A percentile compares a stretch with the other conserved stretches of the same genome.
Evolutionary conservation across 2,888 invertebrate genomes (phyloP).

Genomic region (Anorthoa munda): DNA sequence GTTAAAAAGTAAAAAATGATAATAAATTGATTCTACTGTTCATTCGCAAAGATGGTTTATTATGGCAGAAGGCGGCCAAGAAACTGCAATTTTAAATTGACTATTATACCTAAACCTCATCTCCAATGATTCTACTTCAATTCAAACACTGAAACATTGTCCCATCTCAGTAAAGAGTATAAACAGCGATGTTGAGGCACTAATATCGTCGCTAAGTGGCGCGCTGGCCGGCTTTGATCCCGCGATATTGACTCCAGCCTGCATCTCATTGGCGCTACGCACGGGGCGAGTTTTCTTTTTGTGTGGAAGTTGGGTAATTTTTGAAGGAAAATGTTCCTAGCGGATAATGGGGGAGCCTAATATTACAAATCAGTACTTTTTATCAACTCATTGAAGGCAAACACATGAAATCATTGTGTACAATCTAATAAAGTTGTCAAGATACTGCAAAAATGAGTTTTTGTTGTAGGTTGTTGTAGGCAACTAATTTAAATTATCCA

Average conservation of each 20-base stretch:
- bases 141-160: slow-evolving; percentile 28
- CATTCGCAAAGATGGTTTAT: too few relatives aligned
- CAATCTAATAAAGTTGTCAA: too few relatives aligned
- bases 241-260: slow-evolving; percentile 66
- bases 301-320: neutral
- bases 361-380: too few relatives aligned
- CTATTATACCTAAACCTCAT: neutral
- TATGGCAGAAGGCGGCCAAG: too few relatives aligned
- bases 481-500: neutral
- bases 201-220: slow-evolving; percentile 68
- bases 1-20: too few relatives aligned
- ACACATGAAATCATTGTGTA: too few relatives aligned
- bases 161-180: slow-evolving; percentile 40
- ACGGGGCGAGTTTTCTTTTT: slow-evolving; percentile 42
- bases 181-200: slow-evolving; percentile 53
- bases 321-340: neutral
- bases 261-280: slow-evolving; percentile 63
- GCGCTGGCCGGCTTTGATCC: slow-evolving; percentile 66
- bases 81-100: too few relatives aligned
- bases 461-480: neutral
- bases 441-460: neutral
- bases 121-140: neutral
- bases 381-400: too few relatives aligned
- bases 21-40: too few relatives aligned
- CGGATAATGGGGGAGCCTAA: neutral